Evolutionary conservation across 2,113 vertebrate genomes (phyloP), one percentile per base, ranked within the genome.

Genomic region (Sapayoa aenigma): DNA sequence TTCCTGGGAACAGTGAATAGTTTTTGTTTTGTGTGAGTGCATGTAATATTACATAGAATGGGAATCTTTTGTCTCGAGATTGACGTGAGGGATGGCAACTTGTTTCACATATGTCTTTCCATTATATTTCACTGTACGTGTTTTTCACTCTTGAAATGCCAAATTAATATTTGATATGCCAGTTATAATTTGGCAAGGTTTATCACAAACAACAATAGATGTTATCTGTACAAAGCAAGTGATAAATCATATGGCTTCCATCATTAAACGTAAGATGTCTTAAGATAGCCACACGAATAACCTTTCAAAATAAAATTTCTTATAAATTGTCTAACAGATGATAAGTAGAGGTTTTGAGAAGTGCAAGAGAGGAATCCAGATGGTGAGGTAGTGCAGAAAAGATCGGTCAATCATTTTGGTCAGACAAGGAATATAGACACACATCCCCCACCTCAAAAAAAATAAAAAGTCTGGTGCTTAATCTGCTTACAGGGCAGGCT

Each of bases 401-500:
- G 44, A 66, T 73, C 1, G 0, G 27, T 78, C 27, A 0, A 23
- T 77, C 47, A 31, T 76, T 93, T 83, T 89, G 44, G 55, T 94
- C 55, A 63, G 73, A 68, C 19, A 75, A 84, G 83, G 55, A 92
- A 56, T 65, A 84, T 5, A 62, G 59, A 65, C n/a, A 72, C n/a
- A 28, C 39, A 47, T 50, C 18, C 49, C 60, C 31, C 39, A 9
- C 16, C 14, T 8, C 47, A 15, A 5, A 2, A 41, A 84, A 76
- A 58, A 53, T n/a, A 63, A 87, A 67, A 63, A 47, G 39, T 71
- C 93, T 95, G 81, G 12, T 86, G 52, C 39, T 89, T 91, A 96
- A 95, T 96, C 87, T 93, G 72, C 55, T 90, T 90, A 63, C 35
- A 73, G 68, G 76, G 76, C 52, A 74, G 65, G 66, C 68, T 95